Conservation (phyloP, 2,888 invertebrate species). For the Microplitis manilae region DNA sequence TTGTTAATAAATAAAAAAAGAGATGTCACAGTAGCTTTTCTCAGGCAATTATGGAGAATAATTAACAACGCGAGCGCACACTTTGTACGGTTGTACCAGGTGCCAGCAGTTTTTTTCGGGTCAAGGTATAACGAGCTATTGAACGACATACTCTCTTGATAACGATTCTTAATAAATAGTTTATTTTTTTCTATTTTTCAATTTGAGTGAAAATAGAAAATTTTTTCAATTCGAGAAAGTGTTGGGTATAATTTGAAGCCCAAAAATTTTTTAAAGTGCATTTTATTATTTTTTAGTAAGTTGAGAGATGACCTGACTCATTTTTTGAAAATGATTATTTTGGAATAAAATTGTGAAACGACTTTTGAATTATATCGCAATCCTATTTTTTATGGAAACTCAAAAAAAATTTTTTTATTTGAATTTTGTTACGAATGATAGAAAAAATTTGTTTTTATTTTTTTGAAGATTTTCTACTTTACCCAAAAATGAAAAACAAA, state of each 20-base stretch:
- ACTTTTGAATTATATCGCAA: too few relatives aligned
- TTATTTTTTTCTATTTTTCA: not conserved
- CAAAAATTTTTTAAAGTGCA: not conserved
- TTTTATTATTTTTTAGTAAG: not conserved
- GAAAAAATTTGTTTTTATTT: too few relatives aligned
- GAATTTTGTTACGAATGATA: too few relatives aligned
- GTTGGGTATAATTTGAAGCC: not conserved
- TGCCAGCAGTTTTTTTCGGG: slow-evolving; percentile 53
- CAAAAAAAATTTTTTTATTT: too few relatives aligned
- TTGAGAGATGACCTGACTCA: too few relatives aligned
- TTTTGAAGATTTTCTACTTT: too few relatives aligned
- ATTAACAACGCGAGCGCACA: not conserved
- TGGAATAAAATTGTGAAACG: too few relatives aligned
- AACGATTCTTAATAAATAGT: slow-evolving; percentile 25
- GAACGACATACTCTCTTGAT: slow-evolving; percentile 32
- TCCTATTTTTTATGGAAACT: too few relatives aligned
- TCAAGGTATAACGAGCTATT: slow-evolving; percentile 55
- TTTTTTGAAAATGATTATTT: too few relatives aligned
- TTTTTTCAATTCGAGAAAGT: too few relatives aligned
- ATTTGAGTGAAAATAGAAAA: not conserved
- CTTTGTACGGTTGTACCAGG: slow-evolving; percentile 15
- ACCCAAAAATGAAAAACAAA: too few relatives aligned
- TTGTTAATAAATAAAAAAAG: not conserved
- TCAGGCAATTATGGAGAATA: slow-evolving; percentile 1
- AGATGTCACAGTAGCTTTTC: not conserved